A percentile compares a stretch with the other conserved stretches of the same genome.
phyloP scores from a whole-genome alignment of 2,888 invertebrate genomes.

The Rhyacophila evoluta region DNA sequence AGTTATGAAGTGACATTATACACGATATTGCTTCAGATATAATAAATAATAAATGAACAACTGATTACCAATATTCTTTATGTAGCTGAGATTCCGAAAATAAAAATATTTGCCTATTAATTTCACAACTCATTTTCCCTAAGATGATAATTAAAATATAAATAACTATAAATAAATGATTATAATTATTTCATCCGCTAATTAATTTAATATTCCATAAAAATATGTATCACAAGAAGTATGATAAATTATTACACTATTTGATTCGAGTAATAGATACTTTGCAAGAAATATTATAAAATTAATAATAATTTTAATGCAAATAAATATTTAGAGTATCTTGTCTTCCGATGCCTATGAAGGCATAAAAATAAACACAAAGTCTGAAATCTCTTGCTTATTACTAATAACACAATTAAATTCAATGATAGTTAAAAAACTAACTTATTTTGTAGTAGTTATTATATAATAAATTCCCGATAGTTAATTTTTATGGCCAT shows the following conservation, averaged over 20 bases:
- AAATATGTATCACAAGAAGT: constrained; percentile 19
- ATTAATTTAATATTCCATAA: not conserved
- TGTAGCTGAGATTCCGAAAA: no score
- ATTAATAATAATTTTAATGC: not conserved
- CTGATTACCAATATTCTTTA: no score
- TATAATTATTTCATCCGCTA: not conserved
- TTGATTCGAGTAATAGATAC: not conserved
- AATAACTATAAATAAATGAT: no score
- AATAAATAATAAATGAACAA: no score
- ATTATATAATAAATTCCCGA: not conserved
- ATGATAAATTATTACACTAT: constrained; percentile 2
- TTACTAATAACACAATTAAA: not conserved
- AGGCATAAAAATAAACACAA: not conserved
- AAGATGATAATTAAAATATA: no score
- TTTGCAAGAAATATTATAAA: not conserved
- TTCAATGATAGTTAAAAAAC: not conserved
- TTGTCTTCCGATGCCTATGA: not conserved
- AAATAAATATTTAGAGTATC: constrained; percentile 5
- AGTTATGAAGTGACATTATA: no score
- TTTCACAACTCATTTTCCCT: no score
- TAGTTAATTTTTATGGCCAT: not conserved
- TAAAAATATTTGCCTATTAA: no score
- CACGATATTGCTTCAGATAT: no score
- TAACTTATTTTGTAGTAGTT: not conserved
- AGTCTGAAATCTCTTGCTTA: constrained; percentile 15